Percentiles rank a stretch among this genome's conserved stretches.
phyloP scores from a whole-genome alignment of 2,113 vertebrate species.

The Cyanistes caeruleus region DNA sequence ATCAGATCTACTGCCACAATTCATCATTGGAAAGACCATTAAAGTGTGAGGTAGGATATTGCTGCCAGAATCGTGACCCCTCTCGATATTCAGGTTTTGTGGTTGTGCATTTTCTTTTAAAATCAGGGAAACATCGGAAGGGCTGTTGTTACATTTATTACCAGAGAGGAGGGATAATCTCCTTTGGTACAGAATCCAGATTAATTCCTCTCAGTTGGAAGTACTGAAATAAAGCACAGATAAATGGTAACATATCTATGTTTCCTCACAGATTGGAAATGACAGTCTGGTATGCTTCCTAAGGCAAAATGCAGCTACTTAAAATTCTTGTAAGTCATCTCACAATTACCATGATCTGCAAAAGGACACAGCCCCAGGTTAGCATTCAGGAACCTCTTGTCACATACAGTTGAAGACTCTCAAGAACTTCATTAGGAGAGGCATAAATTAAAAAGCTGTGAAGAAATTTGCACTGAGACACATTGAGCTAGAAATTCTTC shows the following conservation, averaged over 20 bases:
- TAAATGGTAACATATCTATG: neutral
- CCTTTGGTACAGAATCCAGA: neutral
- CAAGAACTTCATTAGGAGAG: neutral
- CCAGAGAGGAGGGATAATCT: neutral
- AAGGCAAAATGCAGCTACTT: neutral
- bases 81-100: neutral
- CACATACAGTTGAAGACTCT: neutral
- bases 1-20: neutral
- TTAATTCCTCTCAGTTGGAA: neutral
- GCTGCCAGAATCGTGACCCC: neutral
- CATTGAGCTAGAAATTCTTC: neutral
- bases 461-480: neutral
- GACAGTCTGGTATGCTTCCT: slow-evolving; percentile 2
- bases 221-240: neutral
- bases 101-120: neutral
- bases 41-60: neutral
- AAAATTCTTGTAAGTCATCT: neutral
- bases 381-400: neutral
- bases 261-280: neutral
- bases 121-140: neutral
- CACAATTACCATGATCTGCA: neutral
- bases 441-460: neutral
- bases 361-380: neutral
- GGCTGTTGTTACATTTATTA: neutral
- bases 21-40: neutral